Evolutionary conservation across 2,888 invertebrate genomes (phyloP), one percentile per base, ranked within the genome.

Genomic region (Spisula subtruncata): DNA sequence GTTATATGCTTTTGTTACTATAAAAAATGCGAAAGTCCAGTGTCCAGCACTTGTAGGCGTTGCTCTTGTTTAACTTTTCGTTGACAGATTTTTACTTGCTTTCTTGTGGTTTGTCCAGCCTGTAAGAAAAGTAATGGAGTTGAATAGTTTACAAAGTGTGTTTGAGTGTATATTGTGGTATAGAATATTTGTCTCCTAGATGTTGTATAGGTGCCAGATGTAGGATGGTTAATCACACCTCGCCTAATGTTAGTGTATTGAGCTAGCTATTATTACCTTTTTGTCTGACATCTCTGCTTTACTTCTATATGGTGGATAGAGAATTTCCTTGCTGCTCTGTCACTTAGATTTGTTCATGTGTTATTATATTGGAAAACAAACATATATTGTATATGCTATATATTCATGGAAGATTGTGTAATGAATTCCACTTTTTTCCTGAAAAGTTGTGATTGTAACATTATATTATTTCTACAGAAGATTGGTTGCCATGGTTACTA

Each of bases 401-500:
- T 66, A 66, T 66, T 66, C 25, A 25, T 66, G 25, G 25, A 25
- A 66, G n/a, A 25, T 66, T 20, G 60, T 25, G n/a, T 66, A 66
- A 66, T 66, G n/a, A 66, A 66, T 66, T 51, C 51, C 51, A 16
- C 16, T 51, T 51, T 66, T n/a, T 66, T 25, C 25, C 60, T 66
- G 60, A 66, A 66, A 66, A n/a, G 25, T 66, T n/a, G 25, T 25
- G 60, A 25, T 66, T 66, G 60, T 25, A 66, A 12, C 25, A 35
- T 41, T 41, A 41, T 71, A 71, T 71, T 71, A 60, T 60, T 60
- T 8, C 60, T 60, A 32, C 14, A 75, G 75, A 32, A 75, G n/a
- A 20, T 35, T 75, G 5, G 75, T 75, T 75, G 32, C 75, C 75
- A 12, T 75, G 75, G 75, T 75, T 75, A 75, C 75, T 32, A 32